Base-by-base conservation (phyloP, 2,113 vertebrate species). In the Urocynchramus pylzowi region DNA sequence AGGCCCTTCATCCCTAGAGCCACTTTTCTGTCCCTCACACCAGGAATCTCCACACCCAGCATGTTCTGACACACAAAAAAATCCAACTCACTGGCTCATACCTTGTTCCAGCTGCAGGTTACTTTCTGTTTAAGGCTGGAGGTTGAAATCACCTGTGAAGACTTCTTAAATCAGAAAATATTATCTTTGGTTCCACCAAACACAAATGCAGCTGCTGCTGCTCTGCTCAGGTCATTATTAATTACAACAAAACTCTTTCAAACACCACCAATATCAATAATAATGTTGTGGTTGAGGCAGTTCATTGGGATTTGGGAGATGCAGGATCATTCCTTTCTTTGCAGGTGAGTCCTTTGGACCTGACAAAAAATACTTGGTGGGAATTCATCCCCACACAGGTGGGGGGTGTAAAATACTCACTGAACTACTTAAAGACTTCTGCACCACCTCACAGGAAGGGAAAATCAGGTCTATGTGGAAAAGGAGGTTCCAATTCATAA, bases 61-160 rank as follows among this genome's bases (percentile, higher is more conserved):
- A 0, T 1, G 8, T 4, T 35, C 67, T 2, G 2, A 7, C 31
- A 17, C 12, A 10, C 1, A 2, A 1, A 26, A 80, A 21, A 41
- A 6, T 7, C 61, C 71, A 41, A 7, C 7, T 21, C 4, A 2
- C 35, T 4, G 4, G 4, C 70, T 13, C 6, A 10, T 7, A 9
- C 4, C 20, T 64, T 3, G 16, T 6, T 14, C 27, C 16, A 33
- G 54, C 3, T 14, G 45, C 65, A 33, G 50, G 19, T 89, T 3
- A 1, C 17, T 54, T 52, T 28, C 44, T 26, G 0, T 17, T 44
- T 7, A 28, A 61, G 81, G 8, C 22, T 41, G 44, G 11, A 41
- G 45, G 44, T 54, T 87, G 44, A 81, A 95, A 30, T 67, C 64
- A 24, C 57, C 57, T 10, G 1, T 2, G n/a, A 26, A 49, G 4